Conservation (phyloP, 2,888 invertebrate genomes). For the Apodemia mormo region DNA sequence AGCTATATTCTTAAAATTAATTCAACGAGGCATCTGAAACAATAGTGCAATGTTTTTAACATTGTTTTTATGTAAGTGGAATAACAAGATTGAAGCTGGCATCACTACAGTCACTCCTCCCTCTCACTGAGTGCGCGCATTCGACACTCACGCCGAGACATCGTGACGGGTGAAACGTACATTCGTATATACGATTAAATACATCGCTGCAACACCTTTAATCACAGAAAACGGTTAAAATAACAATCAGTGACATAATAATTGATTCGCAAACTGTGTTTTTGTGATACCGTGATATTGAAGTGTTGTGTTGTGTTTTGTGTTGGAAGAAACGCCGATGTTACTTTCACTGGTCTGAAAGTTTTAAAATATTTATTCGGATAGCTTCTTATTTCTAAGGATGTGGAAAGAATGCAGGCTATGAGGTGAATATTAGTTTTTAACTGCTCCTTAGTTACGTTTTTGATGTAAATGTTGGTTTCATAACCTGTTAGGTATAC, state of each 20-base stretch:
- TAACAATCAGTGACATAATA: slow-evolving; percentile 55
- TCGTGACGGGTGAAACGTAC: slow-evolving; percentile 7
- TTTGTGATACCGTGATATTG: slow-evolving; percentile 45
- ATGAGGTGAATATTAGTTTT: slow-evolving; percentile 56
- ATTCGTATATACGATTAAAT: background rate
- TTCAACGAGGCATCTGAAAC: background rate
- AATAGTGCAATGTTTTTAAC: background rate
- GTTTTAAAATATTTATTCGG: slow-evolving; percentile 74
- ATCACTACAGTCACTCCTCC: slow-evolving; percentile 1
- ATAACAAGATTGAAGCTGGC: slow-evolving; percentile 6
- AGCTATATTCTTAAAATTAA: background rate
- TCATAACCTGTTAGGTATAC: background rate
- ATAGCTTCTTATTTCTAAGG: slow-evolving; percentile 63
- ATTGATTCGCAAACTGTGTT: slow-evolving; percentile 43
- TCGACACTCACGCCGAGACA: slow-evolving; percentile 9
- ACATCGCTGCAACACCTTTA: slow-evolving; percentile 46
- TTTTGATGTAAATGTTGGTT: background rate
- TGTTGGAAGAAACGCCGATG: slow-evolving; percentile 63
- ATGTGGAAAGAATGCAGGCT: slow-evolving; percentile 49
- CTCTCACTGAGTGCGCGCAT: slow-evolving; percentile 6
- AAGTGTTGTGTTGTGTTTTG: slow-evolving; percentile 42
- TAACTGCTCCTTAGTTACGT: slow-evolving; percentile 8
- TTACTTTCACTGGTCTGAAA: slow-evolving; percentile 82
- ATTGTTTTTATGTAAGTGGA: slow-evolving; percentile 12
- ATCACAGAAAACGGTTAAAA: slow-evolving; percentile 35